Evolutionary conservation across 2,797 vertebrate species (phyloP), one percentile per base, ranked within the genome.

Genomic region (Hippopotamyrus pictus): DNA sequence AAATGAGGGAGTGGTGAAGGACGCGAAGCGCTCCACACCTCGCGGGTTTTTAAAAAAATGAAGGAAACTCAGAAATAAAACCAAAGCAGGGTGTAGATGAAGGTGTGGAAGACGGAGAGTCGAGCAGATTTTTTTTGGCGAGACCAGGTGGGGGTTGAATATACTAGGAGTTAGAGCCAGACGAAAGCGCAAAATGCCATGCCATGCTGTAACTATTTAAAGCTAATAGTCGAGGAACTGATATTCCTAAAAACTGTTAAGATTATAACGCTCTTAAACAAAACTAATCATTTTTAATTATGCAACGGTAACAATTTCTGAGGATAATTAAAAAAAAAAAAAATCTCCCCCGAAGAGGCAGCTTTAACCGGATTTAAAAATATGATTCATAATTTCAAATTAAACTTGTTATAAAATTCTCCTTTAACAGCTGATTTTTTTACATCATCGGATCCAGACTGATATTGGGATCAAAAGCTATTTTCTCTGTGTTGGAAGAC

Each of bases 91-190:
- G 41, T 82, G 76, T 46, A 82, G 76, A 46, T 82, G 76, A n/a
- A 82, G 76, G 76, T 82, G 76, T 82, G 76, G 76, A 5, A 82
- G 76, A 46, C 76, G 41, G 76, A 82, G 76, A 82, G 41, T 44
- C 14, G 41, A 82, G 37, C 76, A 82, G 76, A 76, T 46, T 46
- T 46, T 44, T 53, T 46, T 69, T 37, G 46, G 19, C 17, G 41
- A 44, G 41, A 44, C 3, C 29, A 44, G 73, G 73, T 41, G 73
- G 73, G 3, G 73, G 73, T 19, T 44, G 17, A 79, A 41, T 82
- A 82, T 19, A n/a, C 41, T 19, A 46, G 17, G 1, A 46, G 41
- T 82, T 46, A 46, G 41, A 82, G 76, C 17, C 76, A 19, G 17
- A 79, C 3, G 14, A 44, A n/a, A 79, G 41, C 76, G 41, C 22